Evolutionary conservation across 1,140 invertebrate genomes (phyloP), one percentile per base, ranked within the genome.

Genomic region (Gonatopus flavifemur): DNA sequence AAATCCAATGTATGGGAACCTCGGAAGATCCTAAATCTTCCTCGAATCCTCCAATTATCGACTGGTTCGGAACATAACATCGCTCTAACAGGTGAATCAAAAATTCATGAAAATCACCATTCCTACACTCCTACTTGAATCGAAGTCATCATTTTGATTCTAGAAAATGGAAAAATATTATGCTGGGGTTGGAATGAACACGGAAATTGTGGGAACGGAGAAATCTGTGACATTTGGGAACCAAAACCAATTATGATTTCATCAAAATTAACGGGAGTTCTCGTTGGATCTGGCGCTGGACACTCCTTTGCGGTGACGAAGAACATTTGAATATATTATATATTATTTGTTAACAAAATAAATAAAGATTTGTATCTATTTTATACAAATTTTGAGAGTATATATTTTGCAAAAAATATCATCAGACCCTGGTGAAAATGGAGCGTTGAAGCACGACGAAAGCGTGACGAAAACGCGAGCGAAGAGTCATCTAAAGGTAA

Each of bases 101-200:
- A 35, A 9, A 37, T 21, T n/a, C 22, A 42, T 42, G 18, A 10
- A 3, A 28, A 16, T 7, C 2, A 10, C 19, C 10, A 21, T 31
- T 24, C n/a, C n/a, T n/a, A n/a, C n/a, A n/a, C n/a, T 6, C 1
- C 9, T 36, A 45, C 19, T 45, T 2, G 2, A 21, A 35, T 19
- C 30, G 20, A 7, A 8, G 19, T 20, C 15, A 32, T 45, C 16
- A 49, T 41, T 49, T 42, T 24, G 55, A 56, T 57, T 49, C 80
- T 79, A 73, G 82, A 74, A 30, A 71, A 82, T 49, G 83, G 83
- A 15, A 72, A 78, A 33, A 59, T 92, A 2, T 85, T 84, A 49
- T 84, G 85, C n/a, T 93, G 91, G 90, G 91, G 92, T 5, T 94
- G 91, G 91, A 94, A 94, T 77, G 92, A 94, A 59, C 92, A 94